These are phyloP conservation scores for Eupithecia abbreviata DNA, from an alignment of 2,888 invertebrate genomes.

Conservation along the genomic window DNA sequence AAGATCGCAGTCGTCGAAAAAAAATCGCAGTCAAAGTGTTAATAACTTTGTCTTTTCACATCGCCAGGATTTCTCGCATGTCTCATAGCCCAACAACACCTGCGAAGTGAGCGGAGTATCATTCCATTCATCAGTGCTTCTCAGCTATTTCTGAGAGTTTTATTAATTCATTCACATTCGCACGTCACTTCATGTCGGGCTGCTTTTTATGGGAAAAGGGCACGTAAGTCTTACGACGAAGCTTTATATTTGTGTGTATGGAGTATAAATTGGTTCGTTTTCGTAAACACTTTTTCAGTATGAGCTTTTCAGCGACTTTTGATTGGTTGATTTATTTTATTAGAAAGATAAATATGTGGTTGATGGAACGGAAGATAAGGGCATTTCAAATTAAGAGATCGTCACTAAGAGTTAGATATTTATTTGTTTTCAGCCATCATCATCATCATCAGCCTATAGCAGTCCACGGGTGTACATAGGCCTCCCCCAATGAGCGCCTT, in stretches of 20 bases:
- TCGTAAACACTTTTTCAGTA: slow-evolving; percentile 1
- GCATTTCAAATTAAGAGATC: neutral
- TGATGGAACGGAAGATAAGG: neutral
- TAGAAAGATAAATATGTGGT: neutral
- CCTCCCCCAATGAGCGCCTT: too few species aligned
- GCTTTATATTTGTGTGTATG: neutral
- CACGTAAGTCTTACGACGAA: neutral
- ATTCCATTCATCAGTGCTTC: slow-evolving; percentile 56
- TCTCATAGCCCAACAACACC: slow-evolving; percentile 43
- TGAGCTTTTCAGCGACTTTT: neutral
- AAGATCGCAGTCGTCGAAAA: too few species aligned
- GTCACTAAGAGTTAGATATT: too few species aligned
- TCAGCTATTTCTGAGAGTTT: slow-evolving; percentile 48
- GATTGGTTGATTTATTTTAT: neutral
- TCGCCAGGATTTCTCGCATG: neutral
- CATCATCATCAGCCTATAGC: too few species aligned
- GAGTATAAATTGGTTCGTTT: slow-evolving; percentile 2
- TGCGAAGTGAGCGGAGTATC: slow-evolving; percentile 50
- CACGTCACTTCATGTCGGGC: slow-evolving; percentile 35
- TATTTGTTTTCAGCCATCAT: too few species aligned
- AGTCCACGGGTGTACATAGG: too few species aligned
- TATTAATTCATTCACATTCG: slow-evolving; percentile 55
- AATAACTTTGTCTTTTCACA: too few species aligned
- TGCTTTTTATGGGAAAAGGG: slow-evolving; percentile 3
- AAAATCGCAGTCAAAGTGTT: too few species aligned